These are phyloP conservation scores for Nephotettix cincticeps DNA, from an alignment of 1,140 invertebrate species.

Conservation along the genomic window DNA sequence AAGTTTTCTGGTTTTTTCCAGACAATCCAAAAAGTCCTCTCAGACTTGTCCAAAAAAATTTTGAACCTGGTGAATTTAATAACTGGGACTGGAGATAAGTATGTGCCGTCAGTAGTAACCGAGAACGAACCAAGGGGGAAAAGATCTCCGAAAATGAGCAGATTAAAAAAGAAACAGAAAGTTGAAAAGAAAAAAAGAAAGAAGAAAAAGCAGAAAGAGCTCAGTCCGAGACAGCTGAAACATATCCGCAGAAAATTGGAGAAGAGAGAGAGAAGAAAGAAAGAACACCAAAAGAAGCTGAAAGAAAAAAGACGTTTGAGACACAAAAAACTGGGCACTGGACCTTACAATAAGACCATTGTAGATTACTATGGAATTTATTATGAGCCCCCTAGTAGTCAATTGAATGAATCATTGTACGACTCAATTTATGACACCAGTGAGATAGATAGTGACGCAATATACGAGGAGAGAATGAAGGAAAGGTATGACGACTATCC, in stretches of 20 bases:
- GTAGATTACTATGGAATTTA: neutral
- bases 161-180: constrained; percentile 6
- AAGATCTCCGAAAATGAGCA: neutral
- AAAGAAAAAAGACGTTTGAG: neutral
- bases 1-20: constrained; percentile 1
- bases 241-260: neutral
- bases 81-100: neutral
- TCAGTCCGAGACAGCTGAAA: neutral
- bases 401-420: neutral
- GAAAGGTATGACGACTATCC: neutral
- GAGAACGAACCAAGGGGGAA: neutral
- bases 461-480: neutral
- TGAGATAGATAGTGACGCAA: neutral
- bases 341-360: constrained; percentile 1
- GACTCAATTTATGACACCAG: neutral
- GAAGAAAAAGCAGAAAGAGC: neutral
- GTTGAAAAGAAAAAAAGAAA: neutral
- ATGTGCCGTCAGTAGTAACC: neutral
- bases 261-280: neutral
- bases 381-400: neutral
- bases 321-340: neutral
- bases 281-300: neutral
- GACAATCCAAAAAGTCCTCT: neutral
- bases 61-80: neutral
- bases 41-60: neutral